Evolutionary conservation across 2,113 vertebrate species (phyloP), one percentile per base, ranked within the genome.

Genomic region (Delphinapterus leucas): DNA sequence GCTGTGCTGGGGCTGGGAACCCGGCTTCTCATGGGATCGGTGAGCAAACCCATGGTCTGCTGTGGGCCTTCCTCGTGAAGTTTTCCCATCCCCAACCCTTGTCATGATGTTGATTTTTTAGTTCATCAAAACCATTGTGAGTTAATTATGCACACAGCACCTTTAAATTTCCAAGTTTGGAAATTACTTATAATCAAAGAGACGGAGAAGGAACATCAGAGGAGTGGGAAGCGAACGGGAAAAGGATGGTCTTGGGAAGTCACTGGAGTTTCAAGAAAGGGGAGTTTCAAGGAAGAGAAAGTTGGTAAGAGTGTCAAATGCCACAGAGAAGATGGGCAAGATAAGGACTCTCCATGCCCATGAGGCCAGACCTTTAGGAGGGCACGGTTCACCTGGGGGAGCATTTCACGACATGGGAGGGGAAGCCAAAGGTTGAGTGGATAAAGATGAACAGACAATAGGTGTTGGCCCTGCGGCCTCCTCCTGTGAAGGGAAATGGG

Each of bases 391-490:
- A 38, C 41, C 53, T n/a, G 2, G 31, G 23, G 41, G 60, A n/a
- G 2, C 20, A 11, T 17, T 65, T 60, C 11, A 1, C 3, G 12
- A 67, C 68, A 63, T 7, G 23, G 38, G 38, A 4, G 3, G 4
- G 17, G 28, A 21, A 65, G 31, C 33, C 0, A 3, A 9, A 44
- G 21, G 38, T 1, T 47, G 61, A 47, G 28, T 7, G 9, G 33
- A 23, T 3, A 49, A 28, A 33, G 18, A 33, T 0, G 12, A 38
- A 18, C 38, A 65, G 71, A 8, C 26, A 70, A 2, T 6, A 21
- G 20, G 12, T 53, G 38, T 36, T 1, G 1, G 38, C 15, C 33
- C 5, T 0, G 28, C 11, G 17, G 6, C 41, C 28, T 8, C 38
- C 38, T 77, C 38, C 13, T 8, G 20, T 8, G 36, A 38, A 53